These are phyloP conservation scores for Cnemophilus loriae DNA, from an alignment of 2,113 vertebrate species.

Conservation along the genomic window DNA sequence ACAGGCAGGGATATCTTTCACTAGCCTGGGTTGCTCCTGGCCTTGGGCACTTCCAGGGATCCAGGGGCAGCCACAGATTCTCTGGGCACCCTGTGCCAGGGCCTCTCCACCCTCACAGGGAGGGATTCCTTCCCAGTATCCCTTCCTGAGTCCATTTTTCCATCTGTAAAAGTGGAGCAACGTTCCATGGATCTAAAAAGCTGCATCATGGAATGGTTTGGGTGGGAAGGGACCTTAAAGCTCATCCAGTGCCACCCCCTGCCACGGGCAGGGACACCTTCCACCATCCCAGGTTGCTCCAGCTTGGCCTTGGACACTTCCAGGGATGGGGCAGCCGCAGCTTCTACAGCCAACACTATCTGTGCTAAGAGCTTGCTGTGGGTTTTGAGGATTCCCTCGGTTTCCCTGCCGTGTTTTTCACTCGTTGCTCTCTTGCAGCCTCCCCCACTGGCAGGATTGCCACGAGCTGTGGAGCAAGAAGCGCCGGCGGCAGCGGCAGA, in stretches of 20 bases:
- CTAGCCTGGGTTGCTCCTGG: not conserved
- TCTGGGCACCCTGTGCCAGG: not conserved
- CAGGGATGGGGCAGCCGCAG: not conserved
- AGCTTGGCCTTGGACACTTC: fast-evolving
- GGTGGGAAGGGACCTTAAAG: not conserved
- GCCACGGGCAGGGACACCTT: not conserved
- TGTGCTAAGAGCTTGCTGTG: fast-evolving
- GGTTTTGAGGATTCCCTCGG: not conserved
- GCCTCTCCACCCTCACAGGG: not conserved
- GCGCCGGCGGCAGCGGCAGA: constrained; percentile 88
- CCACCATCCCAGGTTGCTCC: not conserved
- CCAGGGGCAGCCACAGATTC: not conserved
- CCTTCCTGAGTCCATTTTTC: not conserved
- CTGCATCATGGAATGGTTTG: not conserved
- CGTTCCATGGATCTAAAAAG: not conserved
- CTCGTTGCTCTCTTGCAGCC: constrained; percentile 70
- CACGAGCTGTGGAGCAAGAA: constrained; percentile 99
- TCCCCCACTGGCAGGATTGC: constrained; percentile 96
- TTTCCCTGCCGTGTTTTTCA: fast-evolving
- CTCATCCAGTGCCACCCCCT: not conserved
- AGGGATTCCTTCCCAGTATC: not conserved
- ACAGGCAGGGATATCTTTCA: not conserved
- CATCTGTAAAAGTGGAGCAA: not conserved
- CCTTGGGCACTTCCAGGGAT: not conserved
- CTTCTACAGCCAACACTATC: fast-evolving